Evolutionary conservation across 2,888 invertebrate genomes (phyloP).

Genomic region (Cremastinae sp.): DNA sequence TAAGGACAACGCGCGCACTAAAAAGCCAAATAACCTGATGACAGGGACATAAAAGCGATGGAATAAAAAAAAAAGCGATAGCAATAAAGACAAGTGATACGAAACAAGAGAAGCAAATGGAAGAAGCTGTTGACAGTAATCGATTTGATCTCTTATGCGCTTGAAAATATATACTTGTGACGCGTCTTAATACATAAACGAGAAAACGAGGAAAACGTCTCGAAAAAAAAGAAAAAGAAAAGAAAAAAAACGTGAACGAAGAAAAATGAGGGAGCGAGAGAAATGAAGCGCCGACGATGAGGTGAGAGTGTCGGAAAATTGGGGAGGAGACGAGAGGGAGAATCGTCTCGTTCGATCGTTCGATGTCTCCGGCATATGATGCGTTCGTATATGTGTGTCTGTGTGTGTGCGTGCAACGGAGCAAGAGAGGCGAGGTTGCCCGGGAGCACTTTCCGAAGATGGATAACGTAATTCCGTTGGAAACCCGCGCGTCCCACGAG

Average conservation of each 20-base stretch:
- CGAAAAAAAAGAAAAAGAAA: slow-evolving; percentile 18
- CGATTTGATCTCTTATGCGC: slow-evolving; percentile 57
- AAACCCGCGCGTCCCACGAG: slow-evolving; percentile 55
- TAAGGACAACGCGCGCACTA: no score
- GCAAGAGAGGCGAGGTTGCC: slow-evolving; percentile 44
- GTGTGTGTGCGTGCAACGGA: no score
- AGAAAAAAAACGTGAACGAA: no score
- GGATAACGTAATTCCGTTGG: slow-evolving; percentile 63
- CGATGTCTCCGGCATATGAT: slow-evolving; percentile 34
- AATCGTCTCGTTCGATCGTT: slow-evolving; percentile 41
- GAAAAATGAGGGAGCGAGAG: slow-evolving; percentile 12
- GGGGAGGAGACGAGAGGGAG: slow-evolving; percentile 11
- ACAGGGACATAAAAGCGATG: no score
- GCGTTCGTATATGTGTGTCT: slow-evolving; percentile 10
- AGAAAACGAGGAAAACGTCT: slow-evolving; percentile 15
- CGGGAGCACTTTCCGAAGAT: slow-evolving; percentile 62
- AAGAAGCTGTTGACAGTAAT: slow-evolving; percentile 56
- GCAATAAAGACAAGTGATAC: no score
- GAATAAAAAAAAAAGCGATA: no score
- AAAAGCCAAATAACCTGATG: no score
- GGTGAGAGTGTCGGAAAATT: slow-evolving; percentile 23
- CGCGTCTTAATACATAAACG: no score
- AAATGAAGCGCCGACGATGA: slow-evolving; percentile 5
- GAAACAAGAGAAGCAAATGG: slow-evolving; percentile 8
- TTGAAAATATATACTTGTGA: no score